Evolutionary conservation across 2,113 vertebrate genomes (phyloP).

Genomic region (Tetrao urogallus): DNA sequence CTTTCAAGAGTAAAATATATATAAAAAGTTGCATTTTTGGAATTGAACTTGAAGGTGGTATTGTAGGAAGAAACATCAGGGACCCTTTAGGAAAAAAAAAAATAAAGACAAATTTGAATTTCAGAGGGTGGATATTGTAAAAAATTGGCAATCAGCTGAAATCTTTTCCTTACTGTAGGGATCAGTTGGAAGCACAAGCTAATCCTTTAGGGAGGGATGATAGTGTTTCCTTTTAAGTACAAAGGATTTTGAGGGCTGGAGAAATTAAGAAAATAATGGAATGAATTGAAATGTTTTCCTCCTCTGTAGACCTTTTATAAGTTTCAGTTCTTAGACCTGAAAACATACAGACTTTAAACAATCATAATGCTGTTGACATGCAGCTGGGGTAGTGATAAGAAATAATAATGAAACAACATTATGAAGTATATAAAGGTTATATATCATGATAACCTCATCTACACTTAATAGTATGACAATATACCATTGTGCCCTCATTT

Average conservation of each 20-base stretch:
- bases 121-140: neutral
- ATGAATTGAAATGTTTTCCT: neutral
- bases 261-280: neutral
- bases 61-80: neutral
- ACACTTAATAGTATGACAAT: neutral
- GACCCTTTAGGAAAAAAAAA: neutral
- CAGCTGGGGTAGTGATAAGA: neutral
- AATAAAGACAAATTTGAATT: neutral
- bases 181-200: neutral
- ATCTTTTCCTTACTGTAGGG: neutral
- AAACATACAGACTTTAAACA: neutral
- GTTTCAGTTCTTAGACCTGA: neutral
- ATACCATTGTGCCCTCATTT: neutral
- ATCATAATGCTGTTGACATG: neutral
- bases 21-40: neutral
- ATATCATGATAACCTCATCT: conserved; percentile 24
- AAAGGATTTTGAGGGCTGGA: neutral
- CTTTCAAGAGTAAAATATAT: neutral
- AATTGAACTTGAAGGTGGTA: neutral
- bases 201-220: neutral
- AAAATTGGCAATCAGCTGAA: neutral
- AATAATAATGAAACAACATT: neutral
- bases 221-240: neutral
- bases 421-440: neutral
- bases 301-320: neutral